phyloP scores from a whole-genome alignment of 1,140 invertebrate species.

The Meteorus sp. region DNA sequence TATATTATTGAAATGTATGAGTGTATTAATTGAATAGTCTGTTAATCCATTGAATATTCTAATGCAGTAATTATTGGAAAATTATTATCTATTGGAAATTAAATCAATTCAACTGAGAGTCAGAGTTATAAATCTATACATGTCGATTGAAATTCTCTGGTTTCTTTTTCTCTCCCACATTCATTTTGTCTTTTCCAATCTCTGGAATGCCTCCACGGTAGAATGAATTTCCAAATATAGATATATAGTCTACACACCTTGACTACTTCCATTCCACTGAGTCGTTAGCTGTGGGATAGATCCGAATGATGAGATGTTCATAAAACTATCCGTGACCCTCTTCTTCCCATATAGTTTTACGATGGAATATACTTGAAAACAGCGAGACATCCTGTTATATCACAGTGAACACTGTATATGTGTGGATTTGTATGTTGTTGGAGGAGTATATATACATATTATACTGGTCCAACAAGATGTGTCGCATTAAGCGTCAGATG shows the following conservation, averaged over 20 bases:
- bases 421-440: background rate
- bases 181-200: too few relatives aligned
- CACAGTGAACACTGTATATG: too few relatives aligned
- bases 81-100: too few relatives aligned
- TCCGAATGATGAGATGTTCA: background rate
- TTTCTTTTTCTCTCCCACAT: too few relatives aligned
- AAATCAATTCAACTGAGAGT: too few relatives aligned
- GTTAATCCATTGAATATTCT: too few relatives aligned
- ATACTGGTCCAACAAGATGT: background rate
- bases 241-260: background rate
- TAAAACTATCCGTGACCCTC: background rate
- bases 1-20: too few relatives aligned
- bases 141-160: too few relatives aligned
- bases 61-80: too few relatives aligned
- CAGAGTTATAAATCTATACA: too few relatives aligned
- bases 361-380: background rate
- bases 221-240: background rate
- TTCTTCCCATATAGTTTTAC: background rate
- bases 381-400: background rate
- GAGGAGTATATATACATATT: background rate
- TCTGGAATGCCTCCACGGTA: background rate
- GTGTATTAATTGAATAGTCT: too few relatives aligned
- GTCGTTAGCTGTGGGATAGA: background rate
- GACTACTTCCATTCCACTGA: background rate
- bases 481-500: background rate